Conservation (phyloP, 92 coral and sea anemone genomes). For the Zoanthus gigantus region DNA sequence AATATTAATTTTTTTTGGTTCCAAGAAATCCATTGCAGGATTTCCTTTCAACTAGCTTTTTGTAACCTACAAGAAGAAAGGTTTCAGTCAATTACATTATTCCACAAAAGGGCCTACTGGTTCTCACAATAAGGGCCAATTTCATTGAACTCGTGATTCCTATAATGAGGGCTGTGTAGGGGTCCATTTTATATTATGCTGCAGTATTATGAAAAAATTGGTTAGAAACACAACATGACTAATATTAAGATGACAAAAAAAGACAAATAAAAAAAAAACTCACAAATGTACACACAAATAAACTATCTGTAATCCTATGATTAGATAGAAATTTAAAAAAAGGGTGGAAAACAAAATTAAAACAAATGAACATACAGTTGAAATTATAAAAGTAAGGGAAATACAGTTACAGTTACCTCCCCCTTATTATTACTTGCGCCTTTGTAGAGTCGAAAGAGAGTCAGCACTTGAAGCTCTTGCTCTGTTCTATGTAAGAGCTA, state of each 20-base stretch:
- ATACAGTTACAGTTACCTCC: constrained; percentile 51
- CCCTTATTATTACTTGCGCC: constrained; percentile 19
- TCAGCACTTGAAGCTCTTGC: constrained; percentile 25
- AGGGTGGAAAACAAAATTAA: neutral
- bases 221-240: neutral
- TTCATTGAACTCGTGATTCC: constrained; percentile 40
- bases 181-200: constrained; percentile 31
- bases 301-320: neutral
- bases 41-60: constrained; percentile 2
- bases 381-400: neutral
- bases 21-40: constrained; percentile 40
- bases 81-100: neutral
- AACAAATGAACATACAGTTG: neutral
- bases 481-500: constrained; percentile 37
- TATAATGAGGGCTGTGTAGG: constrained; percentile 31
- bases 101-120: neutral
- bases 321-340: neutral
- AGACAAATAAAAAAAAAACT: neutral
- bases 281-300: neutral
- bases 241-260: neutral
- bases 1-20: constrained; percentile 57
- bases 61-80: constrained; percentile 31
- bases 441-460: constrained; percentile 48
- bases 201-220: neutral
- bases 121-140: constrained; percentile 5